These are phyloP conservation scores for Meloidogyne chitwoodi DNA, from an alignment of 1,140 invertebrate species.

Conservation along the genomic window DNA sequence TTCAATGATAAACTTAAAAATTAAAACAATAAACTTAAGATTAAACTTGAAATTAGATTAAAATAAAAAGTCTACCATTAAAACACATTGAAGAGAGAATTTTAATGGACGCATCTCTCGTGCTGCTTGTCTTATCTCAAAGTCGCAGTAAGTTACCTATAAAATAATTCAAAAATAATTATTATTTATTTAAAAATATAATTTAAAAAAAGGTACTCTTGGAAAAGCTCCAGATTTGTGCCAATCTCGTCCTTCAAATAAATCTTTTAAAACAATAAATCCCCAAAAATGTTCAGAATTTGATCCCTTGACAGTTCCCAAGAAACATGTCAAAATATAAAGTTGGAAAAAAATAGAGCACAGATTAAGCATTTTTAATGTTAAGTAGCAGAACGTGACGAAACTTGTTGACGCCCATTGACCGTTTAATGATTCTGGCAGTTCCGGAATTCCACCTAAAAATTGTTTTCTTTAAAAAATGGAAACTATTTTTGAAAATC, in stretches of 20 bases:
- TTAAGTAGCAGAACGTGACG: neutral
- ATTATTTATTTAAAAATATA: too few species aligned
- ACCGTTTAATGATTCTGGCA: neutral
- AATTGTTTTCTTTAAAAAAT: neutral
- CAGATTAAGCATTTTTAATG: slow-evolving; percentile 4
- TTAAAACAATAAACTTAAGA: neutral
- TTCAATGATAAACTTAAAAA: neutral
- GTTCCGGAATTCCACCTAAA: neutral
- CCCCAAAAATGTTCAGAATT: slow-evolving; percentile 62
- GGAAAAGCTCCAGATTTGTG: slow-evolving; percentile 61
- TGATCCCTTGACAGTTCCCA: slow-evolving; percentile 58
- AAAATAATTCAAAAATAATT: neutral
- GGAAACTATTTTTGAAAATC: neutral
- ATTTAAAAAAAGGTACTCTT: slow-evolving; percentile 51
- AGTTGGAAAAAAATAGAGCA: slow-evolving; percentile 5
- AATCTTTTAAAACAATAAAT: slow-evolving; percentile 60
- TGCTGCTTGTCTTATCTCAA: slow-evolving; percentile 10
- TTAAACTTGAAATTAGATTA: too few species aligned
- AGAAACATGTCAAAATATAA: slow-evolving; percentile 60
- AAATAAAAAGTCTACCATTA: neutral
- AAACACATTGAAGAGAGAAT: slow-evolving; percentile 14
- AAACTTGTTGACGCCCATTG: neutral
- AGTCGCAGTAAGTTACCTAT: slow-evolving; percentile 17
- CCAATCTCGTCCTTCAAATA: slow-evolving; percentile 61
- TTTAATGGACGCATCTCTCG: neutral